Conservation (phyloP, 2,797 vertebrate genomes). For the Lemur catta region DNA sequence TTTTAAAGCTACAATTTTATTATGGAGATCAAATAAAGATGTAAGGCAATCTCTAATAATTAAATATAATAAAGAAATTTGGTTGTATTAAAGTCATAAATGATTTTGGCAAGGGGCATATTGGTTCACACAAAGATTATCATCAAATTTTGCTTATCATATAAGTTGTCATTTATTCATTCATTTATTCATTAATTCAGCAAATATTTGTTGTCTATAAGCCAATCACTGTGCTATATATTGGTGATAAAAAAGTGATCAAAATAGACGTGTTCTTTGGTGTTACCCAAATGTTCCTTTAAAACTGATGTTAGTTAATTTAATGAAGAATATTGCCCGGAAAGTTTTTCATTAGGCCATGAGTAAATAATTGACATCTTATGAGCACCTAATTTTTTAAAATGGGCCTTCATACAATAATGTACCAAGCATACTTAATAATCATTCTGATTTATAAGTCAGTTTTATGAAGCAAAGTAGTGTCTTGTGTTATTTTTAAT, state of each 20-base stretch:
- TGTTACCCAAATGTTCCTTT: background rate
- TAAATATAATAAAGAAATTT: constrained; percentile 15
- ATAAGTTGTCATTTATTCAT: background rate
- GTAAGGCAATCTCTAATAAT: background rate
- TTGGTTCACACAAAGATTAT: background rate
- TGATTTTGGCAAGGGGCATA: background rate
- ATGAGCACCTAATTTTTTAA: background rate
- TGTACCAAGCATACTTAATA: background rate
- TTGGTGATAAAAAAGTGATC: background rate
- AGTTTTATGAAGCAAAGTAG: background rate
- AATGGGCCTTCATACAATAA: background rate
- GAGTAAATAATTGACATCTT: constrained; percentile 9
- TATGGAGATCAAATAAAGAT: background rate
- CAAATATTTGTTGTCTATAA: background rate
- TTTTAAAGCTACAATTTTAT: constrained; percentile 6
- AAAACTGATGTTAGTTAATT: background rate
- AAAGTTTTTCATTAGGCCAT: background rate
- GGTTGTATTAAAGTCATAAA: background rate
- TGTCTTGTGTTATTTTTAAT: background rate
- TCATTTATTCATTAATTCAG: background rate
- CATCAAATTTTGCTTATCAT: background rate
- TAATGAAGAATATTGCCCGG: background rate
- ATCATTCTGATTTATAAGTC: background rate
- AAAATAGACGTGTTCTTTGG: background rate
- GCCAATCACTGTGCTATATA: background rate